phyloP scores from a whole-genome alignment of 2,797 vertebrate species.

The Lindbergichthys nudifrons region DNA sequence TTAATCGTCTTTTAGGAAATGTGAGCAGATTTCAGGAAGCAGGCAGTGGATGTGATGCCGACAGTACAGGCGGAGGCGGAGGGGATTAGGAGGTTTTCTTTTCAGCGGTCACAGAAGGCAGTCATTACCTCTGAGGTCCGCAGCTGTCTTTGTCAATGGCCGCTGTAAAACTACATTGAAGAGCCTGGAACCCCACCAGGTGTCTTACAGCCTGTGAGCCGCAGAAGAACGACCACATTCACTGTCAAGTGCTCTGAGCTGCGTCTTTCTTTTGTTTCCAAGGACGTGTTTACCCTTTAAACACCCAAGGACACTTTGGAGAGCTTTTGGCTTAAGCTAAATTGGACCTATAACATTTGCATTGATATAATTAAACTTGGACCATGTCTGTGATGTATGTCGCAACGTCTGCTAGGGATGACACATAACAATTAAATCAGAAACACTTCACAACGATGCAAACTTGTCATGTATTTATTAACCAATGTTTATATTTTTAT shows the following conservation, averaged over 20 bases:
- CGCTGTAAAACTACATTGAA: constrained; percentile 68
- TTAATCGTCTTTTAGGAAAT: background rate
- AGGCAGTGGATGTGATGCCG: constrained; percentile 14
- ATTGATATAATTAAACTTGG: background rate
- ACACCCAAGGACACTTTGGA: constrained; percentile 10
- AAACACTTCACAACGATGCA: too few species aligned
- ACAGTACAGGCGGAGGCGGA: constrained; percentile 38
- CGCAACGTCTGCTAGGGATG: background rate
- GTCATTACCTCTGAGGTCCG: constrained; percentile 50
- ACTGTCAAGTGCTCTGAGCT: constrained; percentile 73
- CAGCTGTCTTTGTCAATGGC: constrained; percentile 56
- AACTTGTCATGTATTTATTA: background rate
- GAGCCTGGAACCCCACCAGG: constrained; percentile 72
- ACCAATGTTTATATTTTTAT: too few species aligned
- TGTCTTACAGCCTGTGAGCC: constrained; percentile 68
- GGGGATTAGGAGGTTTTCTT: constrained; percentile 53
- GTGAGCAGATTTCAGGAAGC: background rate
- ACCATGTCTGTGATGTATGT: too few species aligned
- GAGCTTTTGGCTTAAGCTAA: constrained; percentile 21
- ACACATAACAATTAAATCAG: background rate
- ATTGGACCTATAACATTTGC: constrained; percentile 11
- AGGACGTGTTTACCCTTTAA: constrained; percentile 17
- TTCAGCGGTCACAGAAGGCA: constrained; percentile 55
- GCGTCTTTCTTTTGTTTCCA: constrained; percentile 51
- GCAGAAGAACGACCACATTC: constrained; percentile 65